phyloP scores from a whole-genome alignment of 2,797 vertebrate genomes.

The Arvicola amphibius region DNA sequence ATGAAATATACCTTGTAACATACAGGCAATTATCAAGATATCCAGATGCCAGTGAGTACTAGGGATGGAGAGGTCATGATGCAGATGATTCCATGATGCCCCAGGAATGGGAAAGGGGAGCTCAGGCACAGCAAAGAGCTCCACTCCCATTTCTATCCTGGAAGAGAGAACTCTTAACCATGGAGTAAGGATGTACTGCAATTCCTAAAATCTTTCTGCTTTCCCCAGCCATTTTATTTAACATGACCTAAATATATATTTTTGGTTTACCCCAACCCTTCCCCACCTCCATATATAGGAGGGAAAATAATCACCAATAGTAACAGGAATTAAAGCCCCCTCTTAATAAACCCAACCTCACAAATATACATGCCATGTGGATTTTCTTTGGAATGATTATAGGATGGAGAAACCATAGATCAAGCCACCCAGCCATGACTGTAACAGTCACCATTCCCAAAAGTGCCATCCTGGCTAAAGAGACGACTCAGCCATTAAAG shows the following conservation, averaged over 20 bases:
- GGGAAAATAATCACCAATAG: conserved; percentile 75
- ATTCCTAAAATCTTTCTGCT: conserved; percentile 51
- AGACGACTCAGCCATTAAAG: not conserved
- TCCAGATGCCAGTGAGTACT: conserved; percentile 71
- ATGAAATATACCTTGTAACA: conserved; percentile 84
- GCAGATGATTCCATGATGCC: conserved; percentile 30
- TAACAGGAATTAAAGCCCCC: conserved; percentile 69
- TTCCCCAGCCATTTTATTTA: conserved; percentile 71
- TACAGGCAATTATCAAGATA: conserved; percentile 83
- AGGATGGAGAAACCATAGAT: not conserved
- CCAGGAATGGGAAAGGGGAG: conserved; percentile 29
- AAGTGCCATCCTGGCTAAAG: conserved; percentile 43
- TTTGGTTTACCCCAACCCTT: conserved; percentile 5
- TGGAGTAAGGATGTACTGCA: conserved; percentile 12
- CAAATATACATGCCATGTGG: too few species aligned
- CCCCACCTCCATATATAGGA: conserved; percentile 48
- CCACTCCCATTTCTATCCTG: conserved; percentile 42
- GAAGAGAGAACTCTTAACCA: conserved; percentile 58
- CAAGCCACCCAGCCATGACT: conserved; percentile 58
- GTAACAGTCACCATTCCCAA: conserved; percentile 48
- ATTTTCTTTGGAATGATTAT: too few species aligned
- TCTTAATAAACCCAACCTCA: too few species aligned
- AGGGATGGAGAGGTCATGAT: conserved; percentile 53
- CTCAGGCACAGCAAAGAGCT: conserved; percentile 3
- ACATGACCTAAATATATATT: conserved; percentile 74